Conservation (phyloP, 1,140 invertebrate genomes). For the Pogonus chalceus region DNA sequence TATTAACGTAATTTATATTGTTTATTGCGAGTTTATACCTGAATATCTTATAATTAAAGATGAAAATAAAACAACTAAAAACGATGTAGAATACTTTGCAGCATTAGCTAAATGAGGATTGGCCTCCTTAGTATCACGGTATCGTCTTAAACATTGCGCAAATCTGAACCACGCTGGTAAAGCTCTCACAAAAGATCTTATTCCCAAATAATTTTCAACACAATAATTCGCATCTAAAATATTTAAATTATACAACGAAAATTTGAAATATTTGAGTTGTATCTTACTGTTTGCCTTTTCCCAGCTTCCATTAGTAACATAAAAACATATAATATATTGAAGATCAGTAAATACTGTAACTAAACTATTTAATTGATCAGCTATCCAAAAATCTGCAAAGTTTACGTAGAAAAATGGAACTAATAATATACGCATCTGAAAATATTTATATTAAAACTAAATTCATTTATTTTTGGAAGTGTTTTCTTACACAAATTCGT, state of each 20-base stretch:
- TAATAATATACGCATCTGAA: conserved; percentile 71
- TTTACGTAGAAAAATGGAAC: conserved; percentile 93
- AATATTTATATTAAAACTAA: neutral
- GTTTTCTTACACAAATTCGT: conserved; percentile 57
- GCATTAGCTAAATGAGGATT: conserved; percentile 96
- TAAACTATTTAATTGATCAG: conserved; percentile 95
- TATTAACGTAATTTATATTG: conserved; percentile 11
- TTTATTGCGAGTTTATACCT: conserved; percentile 38
- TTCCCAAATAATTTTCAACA: conserved; percentile 49
- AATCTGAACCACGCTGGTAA: conserved; percentile 96
- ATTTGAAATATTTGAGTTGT: neutral
- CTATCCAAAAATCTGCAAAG: conserved; percentile 99
- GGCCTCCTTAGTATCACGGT: conserved; percentile 75
- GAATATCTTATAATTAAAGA: conserved; percentile 58
- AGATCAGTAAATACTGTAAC: conserved; percentile 85
- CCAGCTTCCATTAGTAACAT: conserved; percentile 64
- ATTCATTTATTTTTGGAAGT: neutral
- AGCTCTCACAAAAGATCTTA: conserved; percentile 74
- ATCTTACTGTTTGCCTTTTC: conserved; percentile 45
- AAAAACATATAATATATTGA: conserved; percentile 84
- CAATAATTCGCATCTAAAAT: conserved; percentile 47
- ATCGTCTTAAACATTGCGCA: conserved; percentile 92
- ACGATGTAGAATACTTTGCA: conserved; percentile 96
- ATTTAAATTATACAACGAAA: neutral
- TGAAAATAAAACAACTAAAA: conserved; percentile 84